phyloP scores from a whole-genome alignment of 1,140 invertebrate genomes.

The Rhizoglyphus robini region DNA sequence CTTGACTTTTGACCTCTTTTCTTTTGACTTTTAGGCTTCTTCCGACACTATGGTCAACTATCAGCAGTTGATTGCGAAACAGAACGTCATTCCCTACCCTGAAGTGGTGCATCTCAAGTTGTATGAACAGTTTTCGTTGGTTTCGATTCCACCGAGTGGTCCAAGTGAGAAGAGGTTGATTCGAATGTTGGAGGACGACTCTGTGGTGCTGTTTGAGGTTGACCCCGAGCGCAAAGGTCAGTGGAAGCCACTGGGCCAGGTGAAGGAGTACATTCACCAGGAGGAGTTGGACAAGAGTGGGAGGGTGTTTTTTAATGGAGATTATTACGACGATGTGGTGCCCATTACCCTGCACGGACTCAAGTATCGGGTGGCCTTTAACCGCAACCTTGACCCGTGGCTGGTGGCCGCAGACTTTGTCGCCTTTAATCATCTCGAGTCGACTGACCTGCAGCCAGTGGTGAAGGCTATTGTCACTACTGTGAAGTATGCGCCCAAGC shows the following conservation, averaged over 20 bases:
- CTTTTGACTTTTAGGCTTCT: too few relatives aligned
- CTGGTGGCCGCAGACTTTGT: background rate
- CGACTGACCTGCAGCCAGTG: background rate
- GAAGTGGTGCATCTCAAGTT: background rate
- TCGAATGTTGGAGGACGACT: background rate
- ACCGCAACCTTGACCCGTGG: background rate
- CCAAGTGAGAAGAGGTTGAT: background rate
- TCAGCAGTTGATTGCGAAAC: background rate
- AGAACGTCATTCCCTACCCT: background rate
- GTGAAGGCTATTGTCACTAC: background rate
- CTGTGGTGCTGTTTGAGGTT: background rate
- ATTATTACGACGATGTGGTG: conserved; percentile 4
- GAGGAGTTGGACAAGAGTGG: background rate
- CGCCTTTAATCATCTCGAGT: background rate
- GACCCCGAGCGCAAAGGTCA: background rate
- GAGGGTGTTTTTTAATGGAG: background rate
- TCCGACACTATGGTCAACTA: background rate
- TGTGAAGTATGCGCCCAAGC: background rate
- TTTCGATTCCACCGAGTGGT: background rate
- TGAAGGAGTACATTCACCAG: background rate
- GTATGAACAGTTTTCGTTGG: background rate
- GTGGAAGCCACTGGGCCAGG: conserved; percentile 1
- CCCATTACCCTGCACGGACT: background rate
- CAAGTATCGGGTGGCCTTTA: background rate
- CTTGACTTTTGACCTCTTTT: too few relatives aligned